Evolutionary conservation across 2,113 vertebrate species (phyloP).

Genomic region (Pygoscelis adeliae): DNA sequence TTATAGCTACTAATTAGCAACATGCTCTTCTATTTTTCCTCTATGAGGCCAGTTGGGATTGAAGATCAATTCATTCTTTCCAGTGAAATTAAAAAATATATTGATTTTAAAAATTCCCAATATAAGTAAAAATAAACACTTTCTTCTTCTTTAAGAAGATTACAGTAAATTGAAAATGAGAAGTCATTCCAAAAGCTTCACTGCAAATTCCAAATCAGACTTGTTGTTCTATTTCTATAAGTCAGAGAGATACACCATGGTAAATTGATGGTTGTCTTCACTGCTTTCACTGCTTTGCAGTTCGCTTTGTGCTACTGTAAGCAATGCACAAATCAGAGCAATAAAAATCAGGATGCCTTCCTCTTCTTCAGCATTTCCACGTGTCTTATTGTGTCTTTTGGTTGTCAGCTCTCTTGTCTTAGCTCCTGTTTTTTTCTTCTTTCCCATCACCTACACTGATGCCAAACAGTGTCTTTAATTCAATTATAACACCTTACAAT

Average conservation of each 20-base stretch:
- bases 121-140: neutral
- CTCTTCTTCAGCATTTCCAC: neutral
- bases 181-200: neutral
- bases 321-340: neutral
- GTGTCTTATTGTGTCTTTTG: neutral
- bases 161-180: neutral
- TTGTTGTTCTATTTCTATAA: neutral
- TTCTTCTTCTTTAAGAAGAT: neutral
- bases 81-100: neutral
- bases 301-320: neutral
- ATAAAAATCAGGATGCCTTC: neutral
- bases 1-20: neutral
- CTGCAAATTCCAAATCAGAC: neutral
- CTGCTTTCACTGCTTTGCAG: neutral
- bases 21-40: neutral
- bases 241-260: neutral
- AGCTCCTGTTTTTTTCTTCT: neutral
- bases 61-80: slow-evolving; percentile 1
- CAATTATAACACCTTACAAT: neutral
- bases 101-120: neutral
- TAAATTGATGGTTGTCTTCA: neutral
- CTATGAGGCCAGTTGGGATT: neutral
- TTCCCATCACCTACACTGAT: neutral
- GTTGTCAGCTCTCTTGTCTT: neutral
- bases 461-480: neutral